Evolutionary conservation across 2,888 invertebrate species (phyloP).

Genomic region (Drosophila testacea): DNA sequence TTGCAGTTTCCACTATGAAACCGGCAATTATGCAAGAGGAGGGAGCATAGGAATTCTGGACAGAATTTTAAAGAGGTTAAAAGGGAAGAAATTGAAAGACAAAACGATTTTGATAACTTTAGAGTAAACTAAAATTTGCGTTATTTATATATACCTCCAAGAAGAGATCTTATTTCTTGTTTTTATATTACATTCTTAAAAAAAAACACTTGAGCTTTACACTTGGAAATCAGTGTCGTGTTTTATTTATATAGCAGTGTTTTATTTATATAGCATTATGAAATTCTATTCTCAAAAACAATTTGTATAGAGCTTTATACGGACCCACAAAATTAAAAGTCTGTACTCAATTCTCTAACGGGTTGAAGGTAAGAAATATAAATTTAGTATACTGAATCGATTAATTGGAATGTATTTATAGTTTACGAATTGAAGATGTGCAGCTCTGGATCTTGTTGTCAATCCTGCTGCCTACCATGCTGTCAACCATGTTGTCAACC

Average conservation of each 20-base stretch:
- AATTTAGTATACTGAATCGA: background rate
- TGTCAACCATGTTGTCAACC: slow-evolving; percentile 29
- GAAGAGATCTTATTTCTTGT: too few species aligned
- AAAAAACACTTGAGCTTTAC: background rate
- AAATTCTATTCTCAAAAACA: slow-evolving; percentile 3
- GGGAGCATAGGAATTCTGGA: background rate
- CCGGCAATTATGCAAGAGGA: slow-evolving; percentile 28
- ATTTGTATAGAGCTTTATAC: background rate
- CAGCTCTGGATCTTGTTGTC: slow-evolving; percentile 47
- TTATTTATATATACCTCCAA: too few species aligned
- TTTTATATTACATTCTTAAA: background rate
- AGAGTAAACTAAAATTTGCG: too few species aligned
- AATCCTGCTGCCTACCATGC: slow-evolving; percentile 43
- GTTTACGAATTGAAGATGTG: slow-evolving; percentile 60
- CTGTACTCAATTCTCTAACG: slow-evolving; percentile 64
- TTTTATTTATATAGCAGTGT: background rate
- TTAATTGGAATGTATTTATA: background rate
- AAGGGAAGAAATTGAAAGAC: background rate
- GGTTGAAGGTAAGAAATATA: slow-evolving; percentile 52
- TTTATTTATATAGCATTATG: background rate
- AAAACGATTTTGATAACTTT: background rate
- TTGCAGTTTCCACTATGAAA: slow-evolving; percentile 32
- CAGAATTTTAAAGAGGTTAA: background rate
- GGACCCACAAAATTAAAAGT: slow-evolving; percentile 35
- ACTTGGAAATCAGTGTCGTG: background rate